phyloP scores from a whole-genome alignment of 2,888 invertebrate genomes.

The Elegia similella region DNA sequence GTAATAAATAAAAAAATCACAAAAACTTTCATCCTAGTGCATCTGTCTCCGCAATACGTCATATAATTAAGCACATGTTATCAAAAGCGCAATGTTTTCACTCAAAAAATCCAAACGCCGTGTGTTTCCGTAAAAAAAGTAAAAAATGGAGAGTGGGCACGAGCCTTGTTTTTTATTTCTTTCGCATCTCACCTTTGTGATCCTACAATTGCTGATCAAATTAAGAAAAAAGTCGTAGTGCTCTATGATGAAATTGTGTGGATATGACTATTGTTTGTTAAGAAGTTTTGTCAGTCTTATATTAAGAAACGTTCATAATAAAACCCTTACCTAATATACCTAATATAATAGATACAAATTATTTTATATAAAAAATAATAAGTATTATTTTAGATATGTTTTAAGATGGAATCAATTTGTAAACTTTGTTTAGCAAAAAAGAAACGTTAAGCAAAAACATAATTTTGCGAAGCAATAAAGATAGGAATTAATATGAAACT shows the following conservation, averaged over 20 bases:
- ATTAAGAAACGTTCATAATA: no score
- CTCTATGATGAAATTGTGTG: constrained; percentile 33
- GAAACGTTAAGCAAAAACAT: no score
- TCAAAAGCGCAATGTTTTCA: constrained; percentile 55
- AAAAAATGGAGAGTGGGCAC: constrained; percentile 69
- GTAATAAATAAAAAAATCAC: constrained; percentile 19
- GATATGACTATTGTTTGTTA: constrained; percentile 49
- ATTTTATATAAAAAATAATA: no score
- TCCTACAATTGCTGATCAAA: constrained; percentile 71
- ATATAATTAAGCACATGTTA: constrained; percentile 62
- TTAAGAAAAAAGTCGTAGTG: constrained; percentile 61
- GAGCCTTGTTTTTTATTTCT: constrained; percentile 59
- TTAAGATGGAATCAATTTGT: no score
- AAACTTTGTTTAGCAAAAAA: no score
- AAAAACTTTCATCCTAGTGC: constrained; percentile 34
- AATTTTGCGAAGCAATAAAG: no score
- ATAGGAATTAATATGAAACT: no score
- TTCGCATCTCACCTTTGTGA: constrained; percentile 45
- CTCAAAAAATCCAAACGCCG: constrained; percentile 50
- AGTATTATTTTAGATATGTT: no score
- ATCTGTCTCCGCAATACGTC: constrained; percentile 50
- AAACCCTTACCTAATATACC: no score
- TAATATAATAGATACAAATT: no score
- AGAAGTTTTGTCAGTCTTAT: no score
- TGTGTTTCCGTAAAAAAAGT: constrained; percentile 50